Evolutionary conservation across 2,888 invertebrate genomes (phyloP).

Genomic region (Drosophila maculinotata): DNA sequence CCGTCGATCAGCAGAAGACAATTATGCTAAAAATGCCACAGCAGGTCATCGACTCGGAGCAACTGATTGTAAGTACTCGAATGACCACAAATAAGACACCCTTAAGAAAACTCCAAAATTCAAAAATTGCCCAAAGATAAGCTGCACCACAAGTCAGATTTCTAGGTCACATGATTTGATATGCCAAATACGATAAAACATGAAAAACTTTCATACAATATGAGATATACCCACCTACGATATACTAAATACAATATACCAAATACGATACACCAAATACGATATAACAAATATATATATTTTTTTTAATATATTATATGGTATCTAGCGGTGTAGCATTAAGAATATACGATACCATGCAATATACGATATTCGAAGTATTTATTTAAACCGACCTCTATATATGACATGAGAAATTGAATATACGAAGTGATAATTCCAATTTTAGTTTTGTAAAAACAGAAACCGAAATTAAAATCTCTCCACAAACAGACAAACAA

Average conservation of each 20-base stretch:
- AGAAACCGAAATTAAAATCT: slow-evolving; percentile 4
- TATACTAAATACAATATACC: slow-evolving; percentile 2
- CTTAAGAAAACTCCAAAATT: not conserved
- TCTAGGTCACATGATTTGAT: slow-evolving; percentile 5
- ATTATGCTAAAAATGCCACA: slow-evolving; percentile 84
- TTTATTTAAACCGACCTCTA: too few species aligned
- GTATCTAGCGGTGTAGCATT: not conserved
- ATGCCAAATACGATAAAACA: not conserved
- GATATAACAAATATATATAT: not conserved
- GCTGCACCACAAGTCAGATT: slow-evolving; percentile 18
- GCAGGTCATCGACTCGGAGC: slow-evolving; percentile 83
- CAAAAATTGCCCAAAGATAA: slow-evolving; percentile 32
- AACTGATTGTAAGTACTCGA: slow-evolving; percentile 83
- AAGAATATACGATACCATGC: slow-evolving; percentile 8
- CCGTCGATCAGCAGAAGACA: slow-evolving; percentile 81
- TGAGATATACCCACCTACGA: not conserved
- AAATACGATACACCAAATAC: not conserved
- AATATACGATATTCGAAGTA: too few species aligned
- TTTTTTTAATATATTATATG: not conserved
- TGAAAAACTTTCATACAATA: not conserved
- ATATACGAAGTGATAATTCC: too few species aligned
- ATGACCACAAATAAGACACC: not conserved
- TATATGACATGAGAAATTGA: too few species aligned
- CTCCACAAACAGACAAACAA: slow-evolving; percentile 38
- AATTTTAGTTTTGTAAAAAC: not conserved